Base-by-base conservation (phyloP, 2,113 vertebrate species). In the Paramormyrops kingsleyae region DNA sequence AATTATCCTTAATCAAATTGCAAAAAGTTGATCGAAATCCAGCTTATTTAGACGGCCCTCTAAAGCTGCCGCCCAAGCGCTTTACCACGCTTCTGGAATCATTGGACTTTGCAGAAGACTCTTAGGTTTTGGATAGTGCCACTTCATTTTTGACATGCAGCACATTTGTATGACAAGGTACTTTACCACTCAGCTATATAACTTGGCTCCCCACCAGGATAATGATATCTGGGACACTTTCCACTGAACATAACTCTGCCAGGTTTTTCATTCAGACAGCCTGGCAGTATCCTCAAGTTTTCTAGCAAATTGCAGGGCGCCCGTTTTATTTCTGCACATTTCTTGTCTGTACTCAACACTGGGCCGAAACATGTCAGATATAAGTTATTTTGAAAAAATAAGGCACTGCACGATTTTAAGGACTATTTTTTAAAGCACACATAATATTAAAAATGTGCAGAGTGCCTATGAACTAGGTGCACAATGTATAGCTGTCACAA, bases 151-250 rank as follows among this genome's bases (percentile, higher is more conserved):
- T 62, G 87, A 62, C 87, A 88, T 88, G 85, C 50, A 87, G 50
- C 50, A 87, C 87, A 19, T 88, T 59, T 88, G 53, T 88, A 88
- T 88, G 87, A 62, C 53, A 66, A 62, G 87, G 31, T 62, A 62
- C 19, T 88, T 62, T 62, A 62, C 52, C 87, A 56, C 53, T 88
- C 50, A 88, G 87, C 50, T 27, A 80, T 88, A 56, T 88, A 52
- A 59, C 53, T 88, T 59, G 87, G 66, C 87, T 88, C 87, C 87
- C 87, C 87, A 88, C 87, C 87, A 66, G 19, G 87, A 88, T 88
- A 88, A 88, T 88, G 87, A 62, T 62, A 56, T 62, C 87, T 88
- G 87, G 56, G 87, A 66, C 56, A 42, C 49, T 62, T 88, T 50
- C 87, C 87, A 88, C 35, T 42, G 52, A 42, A 62, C 87, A 44